A percentile compares a stretch with the other conserved stretches of the same genome.
These are phyloP conservation scores for Lycaena phlaeas DNA, from an alignment of 2,888 invertebrate species.

Conservation along the genomic window DNA sequence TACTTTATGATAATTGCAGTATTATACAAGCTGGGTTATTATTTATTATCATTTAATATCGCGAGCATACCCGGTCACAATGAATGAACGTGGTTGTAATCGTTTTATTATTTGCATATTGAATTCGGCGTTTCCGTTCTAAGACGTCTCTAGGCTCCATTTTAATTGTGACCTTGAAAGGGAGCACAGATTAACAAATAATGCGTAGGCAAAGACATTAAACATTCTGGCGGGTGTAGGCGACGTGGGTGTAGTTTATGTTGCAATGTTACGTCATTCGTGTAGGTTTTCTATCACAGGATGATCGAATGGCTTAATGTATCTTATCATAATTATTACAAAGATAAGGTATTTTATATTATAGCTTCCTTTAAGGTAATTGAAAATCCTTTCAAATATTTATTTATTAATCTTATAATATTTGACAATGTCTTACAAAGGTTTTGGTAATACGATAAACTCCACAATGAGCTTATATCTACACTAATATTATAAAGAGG, in stretches of 20 bases:
- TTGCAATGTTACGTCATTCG: constrained; percentile 1
- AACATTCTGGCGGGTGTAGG: constrained; percentile 17
- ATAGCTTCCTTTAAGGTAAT: too few species aligned
- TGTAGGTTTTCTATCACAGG: not conserved
- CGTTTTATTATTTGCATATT: constrained; percentile 55
- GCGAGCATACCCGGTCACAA: constrained; percentile 43
- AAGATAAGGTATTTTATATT: too few species aligned
- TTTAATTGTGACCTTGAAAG: constrained; percentile 42
- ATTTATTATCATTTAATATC: constrained; percentile 24
- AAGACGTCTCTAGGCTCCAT: constrained; percentile 39
- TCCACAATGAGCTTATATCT: too few species aligned
- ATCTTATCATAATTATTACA: not conserved
- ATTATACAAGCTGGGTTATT: too few species aligned
- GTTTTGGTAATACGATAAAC: too few species aligned
- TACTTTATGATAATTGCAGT: too few species aligned
- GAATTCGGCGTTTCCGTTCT: constrained; percentile 60
- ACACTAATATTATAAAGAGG: too few species aligned
- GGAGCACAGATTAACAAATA: constrained; percentile 32
- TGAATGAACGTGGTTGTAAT: constrained; percentile 58
- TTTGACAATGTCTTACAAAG: too few species aligned
- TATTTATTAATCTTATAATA: too few species aligned
- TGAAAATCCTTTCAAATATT: too few species aligned
- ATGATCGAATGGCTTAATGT: not conserved
- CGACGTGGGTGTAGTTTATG: constrained; percentile 9
- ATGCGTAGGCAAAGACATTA: constrained; percentile 37